Conservation (phyloP, 2,888 invertebrate species). For the Nineta flava region DNA sequence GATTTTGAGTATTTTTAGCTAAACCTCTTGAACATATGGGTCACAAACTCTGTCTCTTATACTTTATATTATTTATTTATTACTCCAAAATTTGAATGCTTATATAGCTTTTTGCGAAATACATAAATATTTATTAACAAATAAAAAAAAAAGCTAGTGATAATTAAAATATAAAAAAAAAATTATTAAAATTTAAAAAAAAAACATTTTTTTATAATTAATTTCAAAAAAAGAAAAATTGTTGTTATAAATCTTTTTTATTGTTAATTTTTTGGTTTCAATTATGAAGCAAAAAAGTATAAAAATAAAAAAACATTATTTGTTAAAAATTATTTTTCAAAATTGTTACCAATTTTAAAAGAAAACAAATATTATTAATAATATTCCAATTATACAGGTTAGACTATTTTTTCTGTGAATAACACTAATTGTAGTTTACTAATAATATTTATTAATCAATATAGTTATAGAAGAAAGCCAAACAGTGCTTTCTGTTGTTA, state of each 20-base stretch:
- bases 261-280: too few species aligned
- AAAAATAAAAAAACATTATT: not conserved
- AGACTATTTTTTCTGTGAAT: not conserved
- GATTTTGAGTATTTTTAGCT: too few species aligned
- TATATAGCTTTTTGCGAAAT: slow-evolving; percentile 1
- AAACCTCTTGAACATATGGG: too few species aligned
- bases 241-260: too few species aligned
- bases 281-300: too few species aligned
- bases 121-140: slow-evolving; percentile 6
- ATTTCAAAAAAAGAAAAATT: too few species aligned
- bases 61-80: slow-evolving; percentile 1
- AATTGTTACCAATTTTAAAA: not conserved
- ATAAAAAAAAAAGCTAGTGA: slow-evolving; percentile 22
- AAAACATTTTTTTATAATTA: not conserved
- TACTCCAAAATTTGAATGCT: slow-evolving; percentile 8
- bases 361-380: not conserved
- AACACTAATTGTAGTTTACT: not conserved
- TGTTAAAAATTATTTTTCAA: not conserved
- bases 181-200: slow-evolving; percentile 13
- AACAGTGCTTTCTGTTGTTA: slow-evolving; percentile 7
- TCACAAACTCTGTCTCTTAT: not conserved
- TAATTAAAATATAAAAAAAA: slow-evolving; percentile 20
- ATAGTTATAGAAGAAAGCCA: slow-evolving; percentile 7
- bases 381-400: not conserved
- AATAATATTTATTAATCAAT: not conserved